A percentile compares a stretch with the other conserved stretches of the same genome.
These are phyloP conservation scores for Pampusana beccarii DNA, from an alignment of 2,113 vertebrate genomes.

Conservation along the genomic window DNA sequence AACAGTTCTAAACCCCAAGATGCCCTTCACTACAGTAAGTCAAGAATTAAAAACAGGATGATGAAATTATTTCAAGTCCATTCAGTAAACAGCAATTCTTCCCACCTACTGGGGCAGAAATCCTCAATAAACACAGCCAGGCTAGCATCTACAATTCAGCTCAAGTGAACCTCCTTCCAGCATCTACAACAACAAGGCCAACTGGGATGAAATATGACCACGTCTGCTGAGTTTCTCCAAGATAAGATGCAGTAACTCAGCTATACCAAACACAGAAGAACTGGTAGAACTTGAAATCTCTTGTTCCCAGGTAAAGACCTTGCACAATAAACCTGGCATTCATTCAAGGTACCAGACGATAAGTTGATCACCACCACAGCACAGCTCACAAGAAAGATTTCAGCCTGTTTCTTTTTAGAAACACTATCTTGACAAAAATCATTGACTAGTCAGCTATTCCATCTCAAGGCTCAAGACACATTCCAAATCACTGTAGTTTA, in stretches of 20 bases:
- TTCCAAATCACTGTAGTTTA: not conserved
- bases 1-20: not conserved
- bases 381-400: not conserved
- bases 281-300: slow-evolving; percentile 44
- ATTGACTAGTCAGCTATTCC: not conserved
- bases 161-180: not conserved
- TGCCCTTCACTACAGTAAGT: not conserved
- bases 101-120: not conserved
- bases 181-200: not conserved
- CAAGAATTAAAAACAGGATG: not conserved
- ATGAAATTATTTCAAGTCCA: not conserved
- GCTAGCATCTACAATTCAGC: not conserved
- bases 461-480: not conserved
- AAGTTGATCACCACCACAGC: not conserved
- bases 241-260: not conserved
- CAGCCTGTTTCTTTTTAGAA: not conserved
- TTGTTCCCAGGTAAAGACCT: slow-evolving; percentile 11
- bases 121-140: not conserved
- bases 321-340: not conserved
- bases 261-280: not conserved
- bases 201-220: not conserved
- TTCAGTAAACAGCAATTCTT: not conserved
- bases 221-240: not conserved
- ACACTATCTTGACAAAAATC: not conserved
- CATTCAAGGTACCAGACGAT: not conserved